Evolutionary conservation across 2,888 invertebrate species (phyloP).

Genomic region (Rhyacophila evoluta): DNA sequence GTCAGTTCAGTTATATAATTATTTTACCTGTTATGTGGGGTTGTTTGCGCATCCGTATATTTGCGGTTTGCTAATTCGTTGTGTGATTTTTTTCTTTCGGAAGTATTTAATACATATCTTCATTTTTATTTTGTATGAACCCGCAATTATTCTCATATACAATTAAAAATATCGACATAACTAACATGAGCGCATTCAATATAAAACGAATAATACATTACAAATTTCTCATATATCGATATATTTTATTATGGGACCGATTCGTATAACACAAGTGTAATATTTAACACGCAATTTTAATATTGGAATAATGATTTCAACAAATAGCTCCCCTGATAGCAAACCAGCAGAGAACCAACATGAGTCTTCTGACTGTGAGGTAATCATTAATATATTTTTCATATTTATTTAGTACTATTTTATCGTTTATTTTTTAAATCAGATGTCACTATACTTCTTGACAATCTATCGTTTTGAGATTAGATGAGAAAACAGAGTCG

Average conservation of each 20-base stretch:
- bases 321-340: conserved; percentile 35
- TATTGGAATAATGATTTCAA: conserved; percentile 42
- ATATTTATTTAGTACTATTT: neutral
- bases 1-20: conserved; percentile 56
- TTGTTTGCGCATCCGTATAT: conserved; percentile 1
- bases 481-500: neutral
- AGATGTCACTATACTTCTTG: neutral
- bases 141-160: neutral
- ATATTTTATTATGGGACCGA: conserved; percentile 35
- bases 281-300: conserved; percentile 20
- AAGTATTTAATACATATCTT: conserved; percentile 16
- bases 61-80: conserved; percentile 21
- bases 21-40: conserved; percentile 28
- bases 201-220: conserved; percentile 5
- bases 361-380: conserved; percentile 37
- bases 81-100: conserved; percentile 7
- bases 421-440: neutral
- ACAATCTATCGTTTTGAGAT: neutral
- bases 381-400: conserved; percentile 23
- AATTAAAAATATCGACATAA: neutral
- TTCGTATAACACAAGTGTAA: conserved; percentile 38
- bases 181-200: neutral
- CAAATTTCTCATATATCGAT: conserved; percentile 14
- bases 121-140: conserved; percentile 11
- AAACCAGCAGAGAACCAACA: conserved; percentile 31